These are phyloP conservation scores for Branchinecta sandiegonensis DNA, from an alignment of 2,888 invertebrate genomes.

Conservation along the genomic window DNA sequence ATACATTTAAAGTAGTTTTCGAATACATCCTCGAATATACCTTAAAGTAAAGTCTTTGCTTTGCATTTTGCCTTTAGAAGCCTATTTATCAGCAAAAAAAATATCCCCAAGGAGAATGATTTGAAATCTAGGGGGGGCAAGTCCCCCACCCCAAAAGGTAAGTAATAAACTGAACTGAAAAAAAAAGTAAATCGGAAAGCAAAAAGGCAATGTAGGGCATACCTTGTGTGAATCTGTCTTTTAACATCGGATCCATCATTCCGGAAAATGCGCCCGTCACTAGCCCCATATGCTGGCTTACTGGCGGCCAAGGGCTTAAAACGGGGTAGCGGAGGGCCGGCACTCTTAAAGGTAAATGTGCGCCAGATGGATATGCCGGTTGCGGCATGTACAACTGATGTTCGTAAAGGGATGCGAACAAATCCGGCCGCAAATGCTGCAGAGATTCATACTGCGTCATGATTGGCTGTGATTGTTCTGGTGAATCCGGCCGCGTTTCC, in stretches of 20 bases:
- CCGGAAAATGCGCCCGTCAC: neutral
- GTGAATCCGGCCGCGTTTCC: neutral
- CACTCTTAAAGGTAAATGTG: slow-evolving; percentile 9
- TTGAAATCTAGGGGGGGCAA: too few species aligned
- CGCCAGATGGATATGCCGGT: neutral
- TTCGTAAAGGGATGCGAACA: neutral
- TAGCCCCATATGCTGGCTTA: neutral
- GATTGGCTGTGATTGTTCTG: neutral
- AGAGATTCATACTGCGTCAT: slow-evolving; percentile 8
- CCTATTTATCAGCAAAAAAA: too few species aligned
- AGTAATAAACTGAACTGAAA: too few species aligned
- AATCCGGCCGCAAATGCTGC: neutral
- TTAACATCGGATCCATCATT: slow-evolving; percentile 1
- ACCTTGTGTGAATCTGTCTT: slow-evolving; percentile 8
- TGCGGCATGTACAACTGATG: neutral
- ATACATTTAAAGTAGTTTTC: too few species aligned
- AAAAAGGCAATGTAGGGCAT: neutral
- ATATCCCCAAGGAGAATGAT: too few species aligned
- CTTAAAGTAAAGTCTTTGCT: too few species aligned
- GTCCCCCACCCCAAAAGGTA: too few species aligned
- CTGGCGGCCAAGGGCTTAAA: neutral
- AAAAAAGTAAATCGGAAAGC: too few species aligned
- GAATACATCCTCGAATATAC: too few species aligned
- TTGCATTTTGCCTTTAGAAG: too few species aligned
- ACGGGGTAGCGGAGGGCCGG: slow-evolving; percentile 7